Conservation (phyloP, 1,140 invertebrate genomes). For the Drosophila orena region DNA sequence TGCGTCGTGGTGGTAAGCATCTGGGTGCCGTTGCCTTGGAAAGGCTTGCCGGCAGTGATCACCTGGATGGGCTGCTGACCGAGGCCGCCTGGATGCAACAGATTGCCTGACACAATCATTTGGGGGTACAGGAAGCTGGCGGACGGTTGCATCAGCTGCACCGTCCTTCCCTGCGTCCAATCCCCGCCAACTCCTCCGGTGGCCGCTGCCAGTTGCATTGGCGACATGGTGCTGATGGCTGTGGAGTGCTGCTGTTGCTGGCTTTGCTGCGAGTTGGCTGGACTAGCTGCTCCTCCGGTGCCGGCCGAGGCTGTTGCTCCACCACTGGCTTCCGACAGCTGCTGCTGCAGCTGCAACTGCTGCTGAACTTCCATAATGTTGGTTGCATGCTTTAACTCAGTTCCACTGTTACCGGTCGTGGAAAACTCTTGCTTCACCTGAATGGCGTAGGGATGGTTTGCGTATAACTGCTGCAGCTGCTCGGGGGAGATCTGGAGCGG, state of each 20-base stretch:
- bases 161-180: constrained; percentile 87
- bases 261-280: constrained; percentile 59
- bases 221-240: constrained; percentile 85
- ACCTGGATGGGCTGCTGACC: constrained; percentile 91
- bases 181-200: constrained; percentile 86
- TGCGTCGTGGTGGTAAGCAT: constrained; percentile 91
- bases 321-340: constrained; percentile 75
- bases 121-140: constrained; percentile 92
- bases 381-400: constrained; percentile 83
- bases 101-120: constrained; percentile 91
- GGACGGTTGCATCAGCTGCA: constrained; percentile 94
- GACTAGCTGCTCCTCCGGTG: constrained; percentile 51
- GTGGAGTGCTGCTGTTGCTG: constrained; percentile 73
- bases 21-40: constrained; percentile 91
- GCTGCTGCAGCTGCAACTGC: constrained; percentile 85
- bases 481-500: constrained; percentile 81
- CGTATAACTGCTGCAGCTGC: constrained; percentile 84
- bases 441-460: constrained; percentile 81
- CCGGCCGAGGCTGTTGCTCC: constrained; percentile 74
- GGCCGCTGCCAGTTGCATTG: constrained; percentile 85
- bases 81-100: constrained; percentile 90
- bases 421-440: constrained; percentile 86
- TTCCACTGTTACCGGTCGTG: constrained; percentile 28
- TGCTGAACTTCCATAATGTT: constrained; percentile 84
- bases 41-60: constrained; percentile 92